phyloP scores from a whole-genome alignment of 1,140 invertebrate genomes.

The Agrypnia vestita region DNA sequence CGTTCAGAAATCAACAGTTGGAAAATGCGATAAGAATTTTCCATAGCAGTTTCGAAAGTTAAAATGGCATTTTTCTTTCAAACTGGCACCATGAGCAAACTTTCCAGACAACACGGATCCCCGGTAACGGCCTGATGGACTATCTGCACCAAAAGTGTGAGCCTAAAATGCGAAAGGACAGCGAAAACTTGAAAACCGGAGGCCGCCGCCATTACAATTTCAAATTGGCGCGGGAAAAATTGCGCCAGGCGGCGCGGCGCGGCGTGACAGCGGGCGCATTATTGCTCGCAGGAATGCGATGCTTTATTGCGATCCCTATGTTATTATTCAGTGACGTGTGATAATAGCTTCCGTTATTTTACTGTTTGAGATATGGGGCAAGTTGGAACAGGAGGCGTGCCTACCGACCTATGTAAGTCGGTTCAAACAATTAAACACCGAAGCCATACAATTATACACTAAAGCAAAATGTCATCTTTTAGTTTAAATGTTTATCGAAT shows the following conservation, averaged over 20 bases:
- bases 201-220: conserved; percentile 28
- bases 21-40: too few species aligned
- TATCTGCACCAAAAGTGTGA: not conserved
- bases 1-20: too few species aligned
- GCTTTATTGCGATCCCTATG: not conserved
- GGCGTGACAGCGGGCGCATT: not conserved
- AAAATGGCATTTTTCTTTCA: not conserved
- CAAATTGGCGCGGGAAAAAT: conserved; percentile 34
- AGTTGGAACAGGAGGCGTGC: not conserved
- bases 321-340: conserved; percentile 34
- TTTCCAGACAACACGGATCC: not conserved
- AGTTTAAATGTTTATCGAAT: too few species aligned
- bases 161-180: not conserved
- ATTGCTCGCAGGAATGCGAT: conserved; percentile 12
- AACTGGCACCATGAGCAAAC: not conserved
- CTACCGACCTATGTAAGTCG: not conserved
- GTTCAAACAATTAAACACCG: too few species aligned
- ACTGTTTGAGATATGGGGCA: not conserved
- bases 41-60: not conserved
- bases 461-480: too few species aligned
- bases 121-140: not conserved
- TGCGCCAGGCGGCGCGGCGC: not conserved
- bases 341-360: conserved; percentile 12
- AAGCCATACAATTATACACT: too few species aligned
- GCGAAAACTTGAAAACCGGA: not conserved